phyloP scores from a whole-genome alignment of 2,888 invertebrate species.

The Eucriotettix oculatus region DNA sequence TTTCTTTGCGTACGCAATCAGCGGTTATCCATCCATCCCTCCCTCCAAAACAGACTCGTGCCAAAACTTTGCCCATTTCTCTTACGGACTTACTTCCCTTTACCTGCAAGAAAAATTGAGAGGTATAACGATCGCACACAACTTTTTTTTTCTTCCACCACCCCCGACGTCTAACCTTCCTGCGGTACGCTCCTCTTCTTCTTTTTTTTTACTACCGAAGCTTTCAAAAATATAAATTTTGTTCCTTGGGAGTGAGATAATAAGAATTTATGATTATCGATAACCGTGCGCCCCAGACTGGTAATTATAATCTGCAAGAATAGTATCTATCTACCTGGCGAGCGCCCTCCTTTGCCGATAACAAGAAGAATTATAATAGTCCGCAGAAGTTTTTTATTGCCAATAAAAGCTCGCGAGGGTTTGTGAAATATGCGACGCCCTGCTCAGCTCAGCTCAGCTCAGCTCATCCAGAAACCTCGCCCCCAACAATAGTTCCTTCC shows the following conservation, averaged over 20 bases:
- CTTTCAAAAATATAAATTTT: not conserved
- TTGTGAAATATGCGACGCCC: too few species aligned
- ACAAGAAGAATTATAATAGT: slow-evolving; percentile 1
- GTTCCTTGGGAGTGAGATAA: not conserved
- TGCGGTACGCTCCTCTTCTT: too few species aligned
- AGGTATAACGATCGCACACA: too few species aligned
- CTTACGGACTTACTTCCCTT: not conserved
- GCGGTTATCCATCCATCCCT: not conserved
- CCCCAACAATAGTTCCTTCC: too few species aligned
- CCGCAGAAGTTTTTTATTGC: slow-evolving; percentile 7
- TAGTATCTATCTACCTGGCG: too few species aligned
- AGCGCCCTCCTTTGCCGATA: not conserved
- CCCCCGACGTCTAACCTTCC: too few species aligned
- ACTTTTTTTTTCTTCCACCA: too few species aligned
- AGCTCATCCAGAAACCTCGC: too few species aligned
- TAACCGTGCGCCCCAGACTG: not conserved
- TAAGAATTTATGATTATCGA: not conserved
- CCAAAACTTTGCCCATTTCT: not conserved
- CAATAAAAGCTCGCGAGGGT: slow-evolving; percentile 5
- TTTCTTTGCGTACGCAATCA: too few species aligned
- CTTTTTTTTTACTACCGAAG: not conserved
- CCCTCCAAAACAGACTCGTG: not conserved
- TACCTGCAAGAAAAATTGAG: too few species aligned
- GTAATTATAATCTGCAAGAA: not conserved
- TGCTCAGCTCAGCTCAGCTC: too few species aligned